A percentile compares a stretch with the other conserved stretches of the same genome.
phyloP scores from a whole-genome alignment of 2,113 vertebrate genomes.

The Amphiprion ocellaris region DNA sequence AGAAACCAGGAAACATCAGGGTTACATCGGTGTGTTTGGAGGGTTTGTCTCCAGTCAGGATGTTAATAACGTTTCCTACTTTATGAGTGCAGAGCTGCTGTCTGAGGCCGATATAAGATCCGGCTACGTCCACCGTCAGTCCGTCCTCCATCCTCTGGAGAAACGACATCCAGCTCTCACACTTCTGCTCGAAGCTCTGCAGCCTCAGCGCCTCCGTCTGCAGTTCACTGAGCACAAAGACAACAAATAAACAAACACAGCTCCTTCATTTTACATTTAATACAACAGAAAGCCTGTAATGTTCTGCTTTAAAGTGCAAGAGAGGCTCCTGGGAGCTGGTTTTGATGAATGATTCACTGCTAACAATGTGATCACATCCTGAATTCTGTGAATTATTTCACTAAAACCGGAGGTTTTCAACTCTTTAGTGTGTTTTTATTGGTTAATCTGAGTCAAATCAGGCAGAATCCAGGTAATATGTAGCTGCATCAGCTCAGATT shows the following conservation, averaged over 20 bases:
- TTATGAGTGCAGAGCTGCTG: constrained; percentile 90
- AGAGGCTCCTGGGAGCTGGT: too few relatives aligned
- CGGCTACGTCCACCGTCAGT: constrained; percentile 82
- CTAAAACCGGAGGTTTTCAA: too few relatives aligned
- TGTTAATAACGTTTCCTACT: constrained; percentile 73
- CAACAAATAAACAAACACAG: not conserved
- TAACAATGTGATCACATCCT: too few relatives aligned
- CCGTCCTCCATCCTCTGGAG: constrained; percentile 89
- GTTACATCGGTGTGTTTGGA: not conserved
- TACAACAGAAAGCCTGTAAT: too few relatives aligned
- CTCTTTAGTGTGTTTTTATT: too few relatives aligned
- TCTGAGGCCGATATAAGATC: constrained; percentile 82
- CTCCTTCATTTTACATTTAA: too few relatives aligned
- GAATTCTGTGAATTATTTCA: too few relatives aligned
- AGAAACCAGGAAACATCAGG: constrained; percentile 33
- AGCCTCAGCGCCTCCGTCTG: constrained; percentile 82
- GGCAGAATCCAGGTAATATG: too few relatives aligned
- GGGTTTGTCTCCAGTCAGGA: rapidly evolving
- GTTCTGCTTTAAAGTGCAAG: too few relatives aligned
- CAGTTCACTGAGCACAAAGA: constrained; percentile 82
- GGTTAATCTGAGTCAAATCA: too few relatives aligned
- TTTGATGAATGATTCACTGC: too few relatives aligned
- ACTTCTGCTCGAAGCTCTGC: constrained; percentile 89
- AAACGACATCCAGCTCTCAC: constrained; percentile 90
- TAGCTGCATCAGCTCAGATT: too few relatives aligned